A percentile compares a stretch with the other conserved stretches of the same genome.
Evolutionary conservation across 2,113 vertebrate species (phyloP).

Genomic region (Cygnus buccinator): DNA sequence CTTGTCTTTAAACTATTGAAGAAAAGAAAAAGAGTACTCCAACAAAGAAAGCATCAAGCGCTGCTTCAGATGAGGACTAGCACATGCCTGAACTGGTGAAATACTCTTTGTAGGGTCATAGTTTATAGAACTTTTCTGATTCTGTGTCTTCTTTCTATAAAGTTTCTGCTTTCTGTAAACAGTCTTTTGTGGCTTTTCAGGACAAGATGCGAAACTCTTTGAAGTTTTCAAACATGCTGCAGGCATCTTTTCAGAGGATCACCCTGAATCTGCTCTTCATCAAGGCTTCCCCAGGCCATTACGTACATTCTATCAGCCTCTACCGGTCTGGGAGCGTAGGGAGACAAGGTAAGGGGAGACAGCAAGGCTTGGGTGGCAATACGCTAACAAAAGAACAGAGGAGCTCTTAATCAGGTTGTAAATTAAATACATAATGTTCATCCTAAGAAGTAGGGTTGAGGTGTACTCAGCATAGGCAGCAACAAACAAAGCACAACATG

Average conservation of each 20-base stretch:
- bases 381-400: not conserved
- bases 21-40: not conserved
- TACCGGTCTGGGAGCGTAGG: not conserved
- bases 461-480: not conserved
- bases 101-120: not conserved
- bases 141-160: not conserved
- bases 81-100: not conserved
- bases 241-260: slow-evolving; percentile 3
- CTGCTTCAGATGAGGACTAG: not conserved
- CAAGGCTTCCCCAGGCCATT: not conserved
- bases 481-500: not conserved
- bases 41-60: not conserved
- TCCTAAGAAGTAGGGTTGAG: not conserved
- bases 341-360: not conserved
- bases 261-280: slow-evolving; percentile 1
- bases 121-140: not conserved
- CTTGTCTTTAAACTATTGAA: not conserved
- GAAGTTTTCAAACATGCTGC: not conserved
- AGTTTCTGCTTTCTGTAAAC: slow-evolving; percentile 16
- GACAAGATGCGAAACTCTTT: slow-evolving; percentile 19
- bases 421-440: not conserved
- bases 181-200: slow-evolving; percentile 4
- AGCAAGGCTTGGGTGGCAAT: not conserved
- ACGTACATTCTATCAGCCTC: not conserved
- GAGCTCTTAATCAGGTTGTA: not conserved